Base-by-base conservation (phyloP, 2,888 invertebrate genomes). In the Proisotoma minuta region DNA sequence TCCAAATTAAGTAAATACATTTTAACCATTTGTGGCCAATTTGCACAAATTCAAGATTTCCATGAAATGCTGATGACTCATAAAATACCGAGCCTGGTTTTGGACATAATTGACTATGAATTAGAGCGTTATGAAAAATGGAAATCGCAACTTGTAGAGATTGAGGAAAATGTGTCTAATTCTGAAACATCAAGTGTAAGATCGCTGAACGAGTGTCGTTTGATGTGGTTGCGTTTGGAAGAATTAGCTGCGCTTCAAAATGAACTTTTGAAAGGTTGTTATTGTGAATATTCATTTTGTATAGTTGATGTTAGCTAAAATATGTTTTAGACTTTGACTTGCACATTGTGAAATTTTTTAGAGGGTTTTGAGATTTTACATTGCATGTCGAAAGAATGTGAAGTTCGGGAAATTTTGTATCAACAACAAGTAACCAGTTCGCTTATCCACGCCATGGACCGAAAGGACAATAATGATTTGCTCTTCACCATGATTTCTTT, bases 351-450 rank as follows among this genome's bases (percentile, higher is more conserved):
- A n/a, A n/a, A n/a, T n/a, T n/a, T n/a, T n/a, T n/a, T n/a, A n/a
- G n/a, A n/a, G n/a, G n/a, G n/a, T n/a, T 64, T 64, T 52, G 62
- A 60, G 4, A 59, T 69, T n/a, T 57, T 69, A 2, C 64, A 66
- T 49, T 62, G 56, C 52, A 29, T 69, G 27, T 60, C 64, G 3
- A 64, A 69, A 18, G 61, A 66, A 22, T 24, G 43, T 12, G 22
- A 50, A 18, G 64, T 67, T 15, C 53, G 59, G 3, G 51, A 40
- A 4, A 48, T 47, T 28, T 39, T 69, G 23, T 39, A 62, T 0
- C 59, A 62, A 28, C 66, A 66, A 39, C 59, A 62, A 2, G 23
- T 69, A n/a, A 57, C 65, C 1, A 62, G 61, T 12, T 52, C 62
- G 0, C 28, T 69, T 2, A 29, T 56, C 1, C 62, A 64, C 29